phyloP scores from a whole-genome alignment of 1,140 invertebrate genomes.

The Pomacea maculata region DNA sequence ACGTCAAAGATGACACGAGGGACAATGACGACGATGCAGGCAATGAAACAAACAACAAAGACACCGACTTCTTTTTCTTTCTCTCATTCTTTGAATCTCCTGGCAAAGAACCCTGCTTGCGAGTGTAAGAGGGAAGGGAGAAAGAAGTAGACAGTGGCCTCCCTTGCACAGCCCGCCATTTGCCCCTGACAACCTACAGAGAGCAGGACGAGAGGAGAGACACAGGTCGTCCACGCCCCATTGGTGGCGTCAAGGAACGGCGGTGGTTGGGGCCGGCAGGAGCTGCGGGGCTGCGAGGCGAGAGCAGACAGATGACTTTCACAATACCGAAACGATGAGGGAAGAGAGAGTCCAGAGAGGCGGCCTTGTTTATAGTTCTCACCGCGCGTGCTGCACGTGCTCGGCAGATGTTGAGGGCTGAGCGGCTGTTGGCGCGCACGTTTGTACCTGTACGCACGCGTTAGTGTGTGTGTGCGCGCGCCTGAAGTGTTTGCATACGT shows the following conservation, averaged over 20 bases:
- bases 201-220: neutral
- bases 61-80: too few species aligned
- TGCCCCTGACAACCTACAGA: neutral
- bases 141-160: too few species aligned
- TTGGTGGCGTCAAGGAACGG: neutral
- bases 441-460: neutral
- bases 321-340: neutral
- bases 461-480: neutral
- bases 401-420: neutral
- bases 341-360: neutral
- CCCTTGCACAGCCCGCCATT: neutral
- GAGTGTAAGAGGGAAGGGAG: too few species aligned
- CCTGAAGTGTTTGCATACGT: slow-evolving; percentile 2
- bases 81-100: too few species aligned
- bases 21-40: too few species aligned
- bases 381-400: slow-evolving; percentile 4
- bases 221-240: neutral
- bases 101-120: too few species aligned
- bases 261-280: too few species aligned
- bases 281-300: neutral
- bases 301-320: neutral
- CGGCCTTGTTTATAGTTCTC: slow-evolving; percentile 2
- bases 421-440: neutral
- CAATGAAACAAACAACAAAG: too few species aligned
- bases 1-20: too few species aligned